Base-by-base conservation (phyloP, 1,140 invertebrate species). In the Platyura marginata region DNA sequence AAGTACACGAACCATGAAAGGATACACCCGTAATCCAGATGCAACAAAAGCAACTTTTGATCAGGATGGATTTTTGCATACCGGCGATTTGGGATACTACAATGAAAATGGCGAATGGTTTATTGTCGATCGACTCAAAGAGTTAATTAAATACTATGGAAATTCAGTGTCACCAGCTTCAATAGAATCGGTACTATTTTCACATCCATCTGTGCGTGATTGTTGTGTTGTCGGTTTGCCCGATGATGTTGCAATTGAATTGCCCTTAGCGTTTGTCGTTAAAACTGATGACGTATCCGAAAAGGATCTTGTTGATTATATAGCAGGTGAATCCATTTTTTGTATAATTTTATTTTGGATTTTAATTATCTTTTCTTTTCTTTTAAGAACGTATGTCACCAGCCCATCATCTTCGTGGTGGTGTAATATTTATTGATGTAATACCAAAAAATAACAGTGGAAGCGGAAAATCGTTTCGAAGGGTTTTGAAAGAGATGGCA, bases 31-130 rank as follows among this genome's bases (percentile, higher is more conserved):
- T 21, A 51, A 73, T 43, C 47, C 53, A 13, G 46, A 66, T 42
- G 68, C 63, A 13, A 74, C 70, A 3, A 46, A 46, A 3, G 57
- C 61, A 16, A 68, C 55, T 3, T 61, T 75, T 22, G 39, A 45
- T n/a, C 38, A 45, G n/a, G 62, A 75, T 42, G 69, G 71, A 5
- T 77, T 72, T 71, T 53, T 77, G 3, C 63, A 71, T 46, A 74
- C 73, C 41, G 72, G 73, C 3, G 85, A 89, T 51, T 56, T 88
- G 22, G 81, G 67, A 3, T 72, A 73, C 25, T 74, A 70, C 41
- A 74, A 85, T 50, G 61, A 79, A 2, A 62, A 72, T 2, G 67
- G 64, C 2, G 59, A 65, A 38, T 67, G 86, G 40, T 81, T 64
- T 46, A 73, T 90, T 6, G 72, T 75, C 1, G 86, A 78, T 50